Conservation (phyloP, 2,797 vertebrate species). For the Oryzias sinensis region DNA sequence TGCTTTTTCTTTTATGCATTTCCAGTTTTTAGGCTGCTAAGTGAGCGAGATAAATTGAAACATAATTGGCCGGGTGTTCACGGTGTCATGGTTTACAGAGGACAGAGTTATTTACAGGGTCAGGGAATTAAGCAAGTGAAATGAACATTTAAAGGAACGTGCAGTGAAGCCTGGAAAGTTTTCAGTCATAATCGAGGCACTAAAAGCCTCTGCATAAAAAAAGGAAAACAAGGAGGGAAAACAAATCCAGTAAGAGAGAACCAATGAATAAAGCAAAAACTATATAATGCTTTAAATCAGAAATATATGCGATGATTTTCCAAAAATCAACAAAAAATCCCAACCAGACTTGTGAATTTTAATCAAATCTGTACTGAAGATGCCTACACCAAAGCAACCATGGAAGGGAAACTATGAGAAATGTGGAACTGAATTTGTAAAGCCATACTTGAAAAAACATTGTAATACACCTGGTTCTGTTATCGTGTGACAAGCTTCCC, state of each 20-base stretch:
- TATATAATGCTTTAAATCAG: no score
- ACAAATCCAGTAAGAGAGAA: not conserved
- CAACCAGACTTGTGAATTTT: slow-evolving; percentile 19
- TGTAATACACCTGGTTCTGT: slow-evolving; percentile 30
- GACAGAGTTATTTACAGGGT: slow-evolving; percentile 29
- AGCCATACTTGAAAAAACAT: slow-evolving; percentile 17
- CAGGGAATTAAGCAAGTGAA: slow-evolving; percentile 36
- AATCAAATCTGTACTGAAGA: slow-evolving; percentile 13
- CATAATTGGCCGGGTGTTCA: slow-evolving; percentile 18
- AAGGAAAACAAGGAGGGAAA: not conserved
- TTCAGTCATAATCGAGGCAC: slow-evolving; percentile 20
- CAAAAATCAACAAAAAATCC: slow-evolving; percentile 2
- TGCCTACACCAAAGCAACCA: slow-evolving; percentile 16
- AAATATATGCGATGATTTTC: no score
- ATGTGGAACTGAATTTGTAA: slow-evolving; percentile 31
- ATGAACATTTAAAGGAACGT: slow-evolving; percentile 48
- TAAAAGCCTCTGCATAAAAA: not conserved
- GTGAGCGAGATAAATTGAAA: slow-evolving; percentile 32
- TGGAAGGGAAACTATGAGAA: slow-evolving; percentile 61
- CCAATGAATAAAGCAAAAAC: no score
- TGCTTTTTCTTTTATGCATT: no score
- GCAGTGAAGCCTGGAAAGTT: slow-evolving; percentile 24
- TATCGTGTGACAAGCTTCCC: slow-evolving; percentile 25
- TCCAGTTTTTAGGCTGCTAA: not conserved
- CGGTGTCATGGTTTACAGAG: slow-evolving; percentile 24